Conservation (phyloP, 2,113 vertebrate species). For the Pollachius pollachius region DNA sequence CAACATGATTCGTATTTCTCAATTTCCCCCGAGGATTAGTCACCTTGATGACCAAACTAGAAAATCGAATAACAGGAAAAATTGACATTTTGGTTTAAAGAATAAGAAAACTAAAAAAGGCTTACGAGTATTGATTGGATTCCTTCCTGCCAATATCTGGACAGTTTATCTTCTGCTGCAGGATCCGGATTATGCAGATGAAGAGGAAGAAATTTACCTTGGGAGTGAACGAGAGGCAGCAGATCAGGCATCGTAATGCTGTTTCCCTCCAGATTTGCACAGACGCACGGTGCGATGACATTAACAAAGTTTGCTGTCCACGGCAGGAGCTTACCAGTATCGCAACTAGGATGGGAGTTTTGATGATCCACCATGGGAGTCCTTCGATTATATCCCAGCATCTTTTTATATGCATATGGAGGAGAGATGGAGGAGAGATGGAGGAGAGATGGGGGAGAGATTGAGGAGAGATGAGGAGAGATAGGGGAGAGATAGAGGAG, state of each 20-base stretch:
- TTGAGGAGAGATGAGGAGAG: too few relatives aligned
- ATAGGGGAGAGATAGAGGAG: too few relatives aligned
- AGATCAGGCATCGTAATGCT: background rate
- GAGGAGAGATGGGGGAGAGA: background rate
- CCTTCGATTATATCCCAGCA: conserved; percentile 89
- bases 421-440: background rate
- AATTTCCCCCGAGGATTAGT: too few relatives aligned
- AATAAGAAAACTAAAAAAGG: conserved; percentile 34
- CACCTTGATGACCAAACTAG: too few relatives aligned
- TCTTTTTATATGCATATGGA: conserved; percentile 57
- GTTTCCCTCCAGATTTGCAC: background rate
- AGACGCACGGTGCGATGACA: too few relatives aligned
- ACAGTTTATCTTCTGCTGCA: conserved; percentile 92
- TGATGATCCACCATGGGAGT: conserved; percentile 92
- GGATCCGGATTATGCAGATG: conserved; percentile 91
- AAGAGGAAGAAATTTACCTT: conserved; percentile 94
- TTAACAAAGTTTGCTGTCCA: background rate
- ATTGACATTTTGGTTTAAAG: too few relatives aligned
- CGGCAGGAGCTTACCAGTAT: conserved; percentile 82
- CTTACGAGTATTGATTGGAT: conserved; percentile 92
- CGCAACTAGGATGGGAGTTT: conserved; percentile 84
- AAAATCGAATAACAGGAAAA: too few relatives aligned
- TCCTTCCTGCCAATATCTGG: conserved; percentile 87
- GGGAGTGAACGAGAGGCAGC: background rate
- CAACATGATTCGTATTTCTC: too few relatives aligned